phyloP scores from a whole-genome alignment of 1,140 invertebrate genomes.

The Coptotermes formosanus region DNA sequence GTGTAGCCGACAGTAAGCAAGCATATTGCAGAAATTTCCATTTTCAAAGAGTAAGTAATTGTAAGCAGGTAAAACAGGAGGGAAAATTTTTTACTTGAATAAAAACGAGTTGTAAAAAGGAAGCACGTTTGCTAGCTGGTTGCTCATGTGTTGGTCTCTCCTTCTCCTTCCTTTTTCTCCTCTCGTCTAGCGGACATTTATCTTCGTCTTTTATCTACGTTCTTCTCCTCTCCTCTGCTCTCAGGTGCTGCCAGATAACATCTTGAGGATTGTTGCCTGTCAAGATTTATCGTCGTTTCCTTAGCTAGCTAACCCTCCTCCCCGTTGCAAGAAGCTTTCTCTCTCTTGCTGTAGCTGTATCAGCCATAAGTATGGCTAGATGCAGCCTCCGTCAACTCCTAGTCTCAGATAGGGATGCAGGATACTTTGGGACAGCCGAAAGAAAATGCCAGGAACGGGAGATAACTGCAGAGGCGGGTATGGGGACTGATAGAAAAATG shows the following conservation, averaged over 20 bases:
- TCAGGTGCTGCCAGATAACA: slow-evolving; percentile 17
- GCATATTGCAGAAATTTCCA: background rate
- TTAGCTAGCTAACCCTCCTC: background rate
- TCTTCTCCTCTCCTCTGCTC: background rate
- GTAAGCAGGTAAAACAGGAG: background rate
- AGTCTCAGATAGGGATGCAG: background rate
- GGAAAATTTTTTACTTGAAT: background rate
- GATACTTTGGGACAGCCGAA: background rate
- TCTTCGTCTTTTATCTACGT: slow-evolving; percentile 12
- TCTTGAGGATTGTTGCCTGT: slow-evolving; percentile 14
- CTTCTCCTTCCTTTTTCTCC: background rate
- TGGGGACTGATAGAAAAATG: background rate
- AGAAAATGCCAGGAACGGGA: background rate
- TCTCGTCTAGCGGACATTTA: background rate
- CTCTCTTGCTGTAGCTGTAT: background rate
- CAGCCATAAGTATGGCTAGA: background rate
- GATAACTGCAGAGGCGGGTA: background rate
- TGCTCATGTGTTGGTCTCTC: background rate
- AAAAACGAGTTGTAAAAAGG: background rate
- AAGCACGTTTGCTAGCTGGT: background rate
- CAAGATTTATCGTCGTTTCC: slow-evolving; percentile 6
- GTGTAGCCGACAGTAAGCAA: background rate
- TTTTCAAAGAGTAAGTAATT: background rate
- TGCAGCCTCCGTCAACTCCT: background rate
- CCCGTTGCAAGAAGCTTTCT: background rate